Conservation (phyloP, 1,140 invertebrate genomes). For the Sarcophaga bullata region DNA sequence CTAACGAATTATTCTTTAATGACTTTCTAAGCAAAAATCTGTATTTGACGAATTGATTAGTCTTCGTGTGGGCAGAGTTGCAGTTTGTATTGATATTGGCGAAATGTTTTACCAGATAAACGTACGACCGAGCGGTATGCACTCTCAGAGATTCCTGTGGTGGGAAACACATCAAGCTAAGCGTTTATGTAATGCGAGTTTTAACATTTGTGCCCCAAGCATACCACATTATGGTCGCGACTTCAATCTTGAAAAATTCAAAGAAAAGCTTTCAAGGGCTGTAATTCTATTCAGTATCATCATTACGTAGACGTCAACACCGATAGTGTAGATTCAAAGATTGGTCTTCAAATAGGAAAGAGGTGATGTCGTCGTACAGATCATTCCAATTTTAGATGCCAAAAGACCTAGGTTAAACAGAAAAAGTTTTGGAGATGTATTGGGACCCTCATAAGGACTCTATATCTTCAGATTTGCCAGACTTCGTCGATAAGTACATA, state of each 20-base stretch:
- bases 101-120: no score
- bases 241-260: conserved; percentile 11
- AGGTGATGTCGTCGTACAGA: no score
- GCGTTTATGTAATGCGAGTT: conserved; percentile 25
- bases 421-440: conserved; percentile 40
- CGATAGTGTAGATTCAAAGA: not conserved
- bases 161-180: conserved; percentile 3
- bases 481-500: not conserved
- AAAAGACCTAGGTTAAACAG: not conserved
- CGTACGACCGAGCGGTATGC: not conserved
- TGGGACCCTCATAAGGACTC: conserved; percentile 33
- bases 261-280: not conserved
- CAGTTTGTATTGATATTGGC: conserved; percentile 6
- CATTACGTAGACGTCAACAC: conserved; percentile 12
- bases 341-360: not conserved
- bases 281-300: conserved; percentile 47
- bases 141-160: conserved; percentile 32
- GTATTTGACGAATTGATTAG: not conserved
- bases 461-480: conserved; percentile 9
- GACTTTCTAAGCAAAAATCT: not conserved
- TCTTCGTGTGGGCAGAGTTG: not conserved
- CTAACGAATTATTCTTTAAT: not conserved
- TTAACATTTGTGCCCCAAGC: not conserved
- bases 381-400: not conserved
- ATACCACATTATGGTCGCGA: conserved; percentile 4